Evolutionary conservation across 2,113 vertebrate genomes (phyloP), one percentile per base, ranked within the genome.

Genomic region (Rhea americana): DNA sequence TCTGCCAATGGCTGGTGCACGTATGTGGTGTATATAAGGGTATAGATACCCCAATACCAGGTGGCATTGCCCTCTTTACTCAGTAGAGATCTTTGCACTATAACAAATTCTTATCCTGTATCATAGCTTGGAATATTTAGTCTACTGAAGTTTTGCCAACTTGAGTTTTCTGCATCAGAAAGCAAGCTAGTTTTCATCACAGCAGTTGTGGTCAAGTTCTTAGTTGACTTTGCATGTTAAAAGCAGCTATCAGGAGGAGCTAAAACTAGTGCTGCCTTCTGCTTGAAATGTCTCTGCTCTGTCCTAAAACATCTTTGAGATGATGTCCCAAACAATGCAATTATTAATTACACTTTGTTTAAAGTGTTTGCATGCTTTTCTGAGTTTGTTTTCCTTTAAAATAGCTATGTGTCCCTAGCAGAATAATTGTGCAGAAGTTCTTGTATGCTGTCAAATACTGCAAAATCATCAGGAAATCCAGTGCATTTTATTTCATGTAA

Each of bases 1-100:
- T 9, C 10, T 76, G 15, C 50, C 45, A 26, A 7, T 0, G 0
- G 7, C 20, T 65, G 2, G 1, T 16, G 2, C 10, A 3, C 45
- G 1, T 51, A 15, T 35, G 75, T 72, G 28, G 26, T 53, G 7
- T 11, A 45, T 66, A 48, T 7, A 35, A 2, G 20, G 59, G 16
- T 28, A 11, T 73, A 77, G 41, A 20, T 30, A 35, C 35, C 35
- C 35, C 7, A 53, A 10, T 53, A 28, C n/a, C 21, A 76, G 61
- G 56, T 37, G 35, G 37, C 24, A 20, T 62, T 83, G 22, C 18
- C 28, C 13, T 61, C 50, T 66, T 66, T 61, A 53, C 0, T 66
- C 32, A 58, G 28, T 32, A 41, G 39, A 30, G 35, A 53, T 17
- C 19, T 53, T 85, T 35, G 19, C 22, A 17, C 5, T 2, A 0